phyloP scores from a whole-genome alignment of 2,113 vertebrate species.

The Apeltes quadracus region DNA sequence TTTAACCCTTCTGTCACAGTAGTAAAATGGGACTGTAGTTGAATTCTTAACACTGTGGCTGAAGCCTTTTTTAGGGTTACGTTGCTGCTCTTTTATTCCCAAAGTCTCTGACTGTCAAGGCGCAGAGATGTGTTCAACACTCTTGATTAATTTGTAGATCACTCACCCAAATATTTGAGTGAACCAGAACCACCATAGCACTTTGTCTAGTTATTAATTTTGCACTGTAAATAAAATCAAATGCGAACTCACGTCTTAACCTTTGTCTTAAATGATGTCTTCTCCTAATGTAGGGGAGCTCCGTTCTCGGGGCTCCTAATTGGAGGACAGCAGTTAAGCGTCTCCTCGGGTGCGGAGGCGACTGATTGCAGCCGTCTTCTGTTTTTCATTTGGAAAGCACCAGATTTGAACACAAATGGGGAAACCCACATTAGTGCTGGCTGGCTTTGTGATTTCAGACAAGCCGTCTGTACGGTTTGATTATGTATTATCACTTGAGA shows the following conservation, averaged over 20 bases:
- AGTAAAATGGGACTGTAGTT: constrained; percentile 6
- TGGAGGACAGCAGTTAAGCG: constrained; percentile 63
- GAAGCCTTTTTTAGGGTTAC: not conserved
- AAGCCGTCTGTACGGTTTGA: constrained; percentile 56
- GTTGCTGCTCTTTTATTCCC: not conserved
- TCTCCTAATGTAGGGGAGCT: constrained; percentile 55
- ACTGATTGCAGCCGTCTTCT: constrained; percentile 49
- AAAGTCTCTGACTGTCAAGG: constrained; percentile 31
- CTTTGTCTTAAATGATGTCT: constrained; percentile 65
- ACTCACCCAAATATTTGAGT: constrained; percentile 65
- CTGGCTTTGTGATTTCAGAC: constrained; percentile 56
- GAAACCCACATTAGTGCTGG: constrained; percentile 40
- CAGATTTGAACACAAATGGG: constrained; percentile 43
- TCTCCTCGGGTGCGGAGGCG: constrained; percentile 49
- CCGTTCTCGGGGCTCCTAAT: constrained; percentile 58
- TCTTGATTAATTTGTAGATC: constrained; percentile 72
- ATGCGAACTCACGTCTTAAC: constrained; percentile 67
- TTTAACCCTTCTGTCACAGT: constrained; percentile 44
- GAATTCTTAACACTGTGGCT: constrained; percentile 8
- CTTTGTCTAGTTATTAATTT: constrained; percentile 75
- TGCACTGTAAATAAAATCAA: constrained; percentile 71
- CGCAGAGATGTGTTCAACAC: constrained; percentile 52
- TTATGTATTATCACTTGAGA: constrained; percentile 71
- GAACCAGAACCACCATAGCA: constrained; percentile 54
- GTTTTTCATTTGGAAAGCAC: constrained; percentile 54